Conservation (phyloP, 2,888 invertebrate species). For the Incurvaria masculella region DNA sequence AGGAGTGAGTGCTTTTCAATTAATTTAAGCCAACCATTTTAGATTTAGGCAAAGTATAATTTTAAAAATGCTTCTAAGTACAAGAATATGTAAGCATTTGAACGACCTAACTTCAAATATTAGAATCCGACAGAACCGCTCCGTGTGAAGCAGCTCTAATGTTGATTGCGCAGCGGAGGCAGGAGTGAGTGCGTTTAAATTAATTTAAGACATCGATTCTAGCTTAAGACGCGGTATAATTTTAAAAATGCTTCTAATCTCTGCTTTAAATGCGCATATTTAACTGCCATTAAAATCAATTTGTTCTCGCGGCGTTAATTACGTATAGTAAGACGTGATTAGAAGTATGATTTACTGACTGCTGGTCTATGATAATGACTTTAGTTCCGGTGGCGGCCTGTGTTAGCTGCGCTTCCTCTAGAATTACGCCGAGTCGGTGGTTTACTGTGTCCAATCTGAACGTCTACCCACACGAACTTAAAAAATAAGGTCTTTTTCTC, state of each 20-base stretch:
- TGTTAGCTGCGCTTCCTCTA: neutral
- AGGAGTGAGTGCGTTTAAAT: conserved; percentile 26
- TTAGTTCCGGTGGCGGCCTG: neutral
- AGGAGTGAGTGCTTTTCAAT: no score
- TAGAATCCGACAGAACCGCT: no score
- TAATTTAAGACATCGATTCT: conserved; percentile 28
- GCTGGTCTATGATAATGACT: neutral
- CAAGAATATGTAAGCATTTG: no score
- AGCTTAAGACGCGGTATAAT: conserved; percentile 20
- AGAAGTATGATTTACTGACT: neutral
- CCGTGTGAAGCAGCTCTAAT: no score
- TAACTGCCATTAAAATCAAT: conserved; percentile 30
- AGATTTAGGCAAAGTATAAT: no score
- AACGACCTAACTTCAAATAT: no score
- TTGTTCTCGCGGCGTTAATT: conserved; percentile 28
- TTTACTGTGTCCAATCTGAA: neutral
- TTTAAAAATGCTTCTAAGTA: no score
- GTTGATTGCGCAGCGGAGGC: no score
- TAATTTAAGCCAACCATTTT: no score
- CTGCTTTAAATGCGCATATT: conserved; percentile 33
- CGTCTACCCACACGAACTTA: neutral
- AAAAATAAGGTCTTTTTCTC: no score
- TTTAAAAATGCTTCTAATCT: conserved; percentile 18
- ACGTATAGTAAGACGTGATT: conserved; percentile 15
- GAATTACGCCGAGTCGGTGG: neutral